Conservation (phyloP, 2,113 vertebrate genomes). For the Burhinus oedicnemus region DNA sequence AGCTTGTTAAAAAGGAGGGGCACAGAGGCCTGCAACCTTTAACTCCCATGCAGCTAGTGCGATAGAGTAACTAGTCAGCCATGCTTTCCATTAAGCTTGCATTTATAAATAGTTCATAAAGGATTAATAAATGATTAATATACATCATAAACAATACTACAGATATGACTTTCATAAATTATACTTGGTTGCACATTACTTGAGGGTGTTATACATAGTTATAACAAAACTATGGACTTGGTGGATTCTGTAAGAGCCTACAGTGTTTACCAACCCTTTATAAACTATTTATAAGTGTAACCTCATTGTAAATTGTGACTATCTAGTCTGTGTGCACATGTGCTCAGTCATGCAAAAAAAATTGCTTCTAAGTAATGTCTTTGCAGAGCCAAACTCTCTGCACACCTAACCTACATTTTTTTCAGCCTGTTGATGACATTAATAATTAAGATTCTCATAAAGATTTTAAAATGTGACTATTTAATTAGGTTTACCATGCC, state of each 20-base stretch:
- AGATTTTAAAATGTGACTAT: conserved; percentile 39
- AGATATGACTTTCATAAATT: conserved; percentile 15
- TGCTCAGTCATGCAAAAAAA: conserved; percentile 37
- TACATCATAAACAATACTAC: conserved; percentile 40
- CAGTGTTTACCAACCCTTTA: conserved; percentile 6
- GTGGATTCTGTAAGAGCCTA: conserved; percentile 27
- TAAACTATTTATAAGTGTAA: conserved; percentile 37
- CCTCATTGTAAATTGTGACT: conserved; percentile 49
- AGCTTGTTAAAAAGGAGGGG: neutral
- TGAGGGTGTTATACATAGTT: neutral
- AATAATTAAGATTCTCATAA: conserved; percentile 40
- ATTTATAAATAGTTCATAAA: conserved; percentile 53
- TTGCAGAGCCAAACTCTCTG: conserved; percentile 14
- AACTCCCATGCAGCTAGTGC: neutral
- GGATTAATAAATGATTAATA: conserved; percentile 55
- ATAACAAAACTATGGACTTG: conserved; percentile 18
- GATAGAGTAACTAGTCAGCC: neutral
- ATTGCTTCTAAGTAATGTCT: conserved; percentile 30
- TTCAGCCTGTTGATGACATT: conserved; percentile 12
- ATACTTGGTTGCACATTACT: conserved; percentile 5
- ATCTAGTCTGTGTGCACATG: conserved; percentile 14
- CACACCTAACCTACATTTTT: conserved; percentile 34
- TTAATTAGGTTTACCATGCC: neutral
- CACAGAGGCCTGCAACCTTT: neutral
- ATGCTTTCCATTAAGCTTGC: neutral